Evolutionary conservation across 1,140 invertebrate genomes (phyloP).

Genomic region (Papilio aristodemus): DNA sequence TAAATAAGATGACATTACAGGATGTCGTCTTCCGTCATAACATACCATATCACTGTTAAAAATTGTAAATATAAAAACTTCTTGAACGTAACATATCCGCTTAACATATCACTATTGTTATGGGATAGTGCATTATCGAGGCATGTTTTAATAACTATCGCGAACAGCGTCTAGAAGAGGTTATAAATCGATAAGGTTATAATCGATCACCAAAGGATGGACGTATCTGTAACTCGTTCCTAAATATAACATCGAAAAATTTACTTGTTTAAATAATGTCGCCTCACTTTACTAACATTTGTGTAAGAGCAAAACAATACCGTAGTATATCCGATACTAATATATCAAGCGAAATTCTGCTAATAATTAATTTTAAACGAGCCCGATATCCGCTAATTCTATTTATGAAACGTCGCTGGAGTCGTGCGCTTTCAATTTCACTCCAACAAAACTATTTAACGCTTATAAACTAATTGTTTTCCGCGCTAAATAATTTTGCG

Average conservation of each 20-base stretch:
- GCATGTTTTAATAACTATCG: slow-evolving; percentile 1
- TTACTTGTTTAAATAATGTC: too few species aligned
- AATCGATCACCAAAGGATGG: background rate
- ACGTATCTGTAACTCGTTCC: background rate
- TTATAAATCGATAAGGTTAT: background rate
- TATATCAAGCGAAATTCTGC: slow-evolving; percentile 12
- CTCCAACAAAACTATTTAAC: slow-evolving; percentile 21
- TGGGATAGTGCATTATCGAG: background rate
- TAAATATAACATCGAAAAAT: background rate
- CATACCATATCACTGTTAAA: too few species aligned
- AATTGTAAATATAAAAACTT: background rate
- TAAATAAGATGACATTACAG: too few species aligned
- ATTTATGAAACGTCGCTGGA: slow-evolving; percentile 3
- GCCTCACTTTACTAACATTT: background rate
- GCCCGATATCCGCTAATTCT: slow-evolving; percentile 11
- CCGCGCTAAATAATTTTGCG: background rate
- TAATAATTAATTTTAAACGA: slow-evolving; percentile 8
- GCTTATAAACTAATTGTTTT: slow-evolving; percentile 13
- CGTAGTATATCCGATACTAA: background rate
- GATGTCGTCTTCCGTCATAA: too few species aligned
- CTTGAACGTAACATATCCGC: background rate
- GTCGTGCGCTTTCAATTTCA: slow-evolving; percentile 16
- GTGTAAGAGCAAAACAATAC: background rate
- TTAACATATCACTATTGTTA: background rate
- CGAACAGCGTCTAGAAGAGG: background rate